Conservation (phyloP, 2,113 vertebrate species). For the Gobio gobio region DNA sequence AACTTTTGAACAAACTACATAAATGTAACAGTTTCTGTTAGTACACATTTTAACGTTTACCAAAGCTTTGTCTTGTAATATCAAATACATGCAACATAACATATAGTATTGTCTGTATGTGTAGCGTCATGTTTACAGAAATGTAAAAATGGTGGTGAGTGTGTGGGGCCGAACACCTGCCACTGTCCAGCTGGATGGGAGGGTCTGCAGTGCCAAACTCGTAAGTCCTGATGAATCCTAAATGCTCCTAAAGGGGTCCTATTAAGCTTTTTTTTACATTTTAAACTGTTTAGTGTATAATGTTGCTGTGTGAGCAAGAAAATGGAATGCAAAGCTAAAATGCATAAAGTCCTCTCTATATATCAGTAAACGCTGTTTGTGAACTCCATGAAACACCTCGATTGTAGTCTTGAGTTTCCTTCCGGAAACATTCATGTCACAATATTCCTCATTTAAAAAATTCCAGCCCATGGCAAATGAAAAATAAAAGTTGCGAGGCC, state of each 20-base stretch:
- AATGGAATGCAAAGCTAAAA: no score
- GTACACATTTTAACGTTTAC: background rate
- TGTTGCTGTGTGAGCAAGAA: no score
- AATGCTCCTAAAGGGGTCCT: background rate
- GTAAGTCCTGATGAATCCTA: constrained; percentile 72
- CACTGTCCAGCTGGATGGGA: constrained; percentile 84
- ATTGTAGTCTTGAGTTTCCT: no score
- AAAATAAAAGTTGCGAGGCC: no score
- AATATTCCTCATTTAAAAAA: no score
- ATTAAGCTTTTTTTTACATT: no score
- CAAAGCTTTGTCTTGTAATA: background rate
- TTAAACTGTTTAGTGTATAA: no score
- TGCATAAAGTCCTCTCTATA: no score
- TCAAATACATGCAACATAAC: background rate
- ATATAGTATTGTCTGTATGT: constrained; percentile 49
- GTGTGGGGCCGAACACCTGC: constrained; percentile 82
- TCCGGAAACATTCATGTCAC: no score
- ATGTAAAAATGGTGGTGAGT: constrained; percentile 88
- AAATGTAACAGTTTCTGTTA: background rate
- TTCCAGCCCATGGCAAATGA: no score
- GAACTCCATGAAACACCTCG: no score
- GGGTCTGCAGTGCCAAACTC: constrained; percentile 84
- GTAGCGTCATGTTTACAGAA: constrained; percentile 88
- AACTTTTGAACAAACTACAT: background rate
- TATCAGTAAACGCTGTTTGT: no score